Conservation (phyloP, 1,140 invertebrate species). For the Cydia strobilella region DNA sequence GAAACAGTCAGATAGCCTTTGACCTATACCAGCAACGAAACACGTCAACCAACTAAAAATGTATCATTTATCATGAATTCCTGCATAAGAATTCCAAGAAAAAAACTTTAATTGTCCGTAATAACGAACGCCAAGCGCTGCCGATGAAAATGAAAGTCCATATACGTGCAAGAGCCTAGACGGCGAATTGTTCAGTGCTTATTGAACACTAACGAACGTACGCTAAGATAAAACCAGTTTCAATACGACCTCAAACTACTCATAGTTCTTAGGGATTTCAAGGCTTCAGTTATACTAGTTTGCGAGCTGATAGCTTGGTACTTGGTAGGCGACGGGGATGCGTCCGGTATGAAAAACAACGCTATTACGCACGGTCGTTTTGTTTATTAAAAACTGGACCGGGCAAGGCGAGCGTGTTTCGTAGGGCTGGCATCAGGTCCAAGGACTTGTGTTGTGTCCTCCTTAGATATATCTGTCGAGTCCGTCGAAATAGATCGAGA, state of each 20-base stretch:
- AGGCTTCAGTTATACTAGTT: background rate
- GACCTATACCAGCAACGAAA: background rate
- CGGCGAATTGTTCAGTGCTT: background rate
- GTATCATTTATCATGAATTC: background rate
- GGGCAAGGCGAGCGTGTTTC: conserved; percentile 11
- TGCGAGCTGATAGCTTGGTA: background rate
- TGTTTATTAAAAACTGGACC: conserved; percentile 31
- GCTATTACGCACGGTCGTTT: conserved; percentile 18
- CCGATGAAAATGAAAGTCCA: conserved; percentile 15
- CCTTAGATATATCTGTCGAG: background rate
- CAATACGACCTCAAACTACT: background rate
- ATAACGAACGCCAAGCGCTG: conserved; percentile 3
- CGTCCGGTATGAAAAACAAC: conserved; percentile 16
- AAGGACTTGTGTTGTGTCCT: background rate
- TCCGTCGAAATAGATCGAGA: background rate
- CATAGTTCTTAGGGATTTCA: background rate
- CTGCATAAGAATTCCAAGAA: background rate
- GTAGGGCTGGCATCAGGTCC: background rate
- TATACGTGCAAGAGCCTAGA: background rate
- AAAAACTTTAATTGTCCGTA: background rate
- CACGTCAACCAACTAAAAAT: background rate
- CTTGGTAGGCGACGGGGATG: background rate
- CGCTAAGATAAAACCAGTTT: background rate
- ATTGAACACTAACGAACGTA: background rate
- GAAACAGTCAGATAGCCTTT: background rate